These are phyloP conservation scores for Chloroclysta siterata DNA, from an alignment of 2,888 invertebrate genomes.

Conservation along the genomic window DNA sequence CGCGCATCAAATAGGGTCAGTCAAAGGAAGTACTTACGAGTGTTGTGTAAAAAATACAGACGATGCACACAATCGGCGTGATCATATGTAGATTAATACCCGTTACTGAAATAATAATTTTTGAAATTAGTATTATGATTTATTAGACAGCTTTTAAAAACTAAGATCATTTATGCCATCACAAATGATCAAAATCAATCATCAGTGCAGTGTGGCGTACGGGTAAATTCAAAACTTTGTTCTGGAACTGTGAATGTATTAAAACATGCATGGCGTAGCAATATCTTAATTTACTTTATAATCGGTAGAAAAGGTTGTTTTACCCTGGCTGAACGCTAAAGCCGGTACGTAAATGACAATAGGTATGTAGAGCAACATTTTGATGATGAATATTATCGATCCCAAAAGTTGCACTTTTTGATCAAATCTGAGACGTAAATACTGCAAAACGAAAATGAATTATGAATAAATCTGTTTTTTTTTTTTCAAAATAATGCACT, in stretches of 20 bases:
- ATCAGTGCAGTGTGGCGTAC: no score
- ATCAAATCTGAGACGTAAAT: conserved; percentile 88
- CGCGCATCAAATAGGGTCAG: conserved; percentile 52
- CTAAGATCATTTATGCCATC: no score
- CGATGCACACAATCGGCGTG: conserved; percentile 91
- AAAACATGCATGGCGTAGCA: no score
- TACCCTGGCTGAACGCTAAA: conserved; percentile 93
- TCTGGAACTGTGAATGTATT: no score
- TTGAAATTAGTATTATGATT: background rate
- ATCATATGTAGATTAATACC: conserved; percentile 92
- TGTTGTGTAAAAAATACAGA: conserved; percentile 97
- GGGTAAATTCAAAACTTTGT: no score
- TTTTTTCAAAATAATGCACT: background rate
- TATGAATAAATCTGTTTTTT: background rate
- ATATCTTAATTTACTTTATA: no score
- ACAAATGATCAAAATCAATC: no score
- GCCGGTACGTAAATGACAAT: conserved; percentile 95
- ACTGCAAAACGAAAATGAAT: conserved; percentile 77
- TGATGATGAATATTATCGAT: conserved; percentile 88
- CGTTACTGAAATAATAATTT: conserved; percentile 85
- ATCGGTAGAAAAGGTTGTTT: no score
- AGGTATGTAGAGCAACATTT: conserved; percentile 91
- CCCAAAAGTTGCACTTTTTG: conserved; percentile 88
- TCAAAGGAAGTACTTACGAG: conserved; percentile 85
- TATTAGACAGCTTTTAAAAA: background rate